Evolutionary conservation across 2,888 invertebrate species (phyloP).

Genomic region (Diabrotica balteata): DNA sequence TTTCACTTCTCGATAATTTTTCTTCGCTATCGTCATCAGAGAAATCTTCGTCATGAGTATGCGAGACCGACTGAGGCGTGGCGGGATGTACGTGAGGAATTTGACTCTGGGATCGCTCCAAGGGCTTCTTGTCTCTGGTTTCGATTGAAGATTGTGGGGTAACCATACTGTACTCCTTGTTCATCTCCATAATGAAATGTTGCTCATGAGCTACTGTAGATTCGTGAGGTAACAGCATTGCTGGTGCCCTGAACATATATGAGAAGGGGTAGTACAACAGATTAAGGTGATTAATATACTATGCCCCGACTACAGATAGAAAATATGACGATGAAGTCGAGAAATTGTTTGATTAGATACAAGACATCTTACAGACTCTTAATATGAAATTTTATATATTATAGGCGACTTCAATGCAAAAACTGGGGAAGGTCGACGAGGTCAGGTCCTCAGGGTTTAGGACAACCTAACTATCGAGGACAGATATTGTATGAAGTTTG

Average conservation of each 20-base stretch:
- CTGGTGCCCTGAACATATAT: conserved; percentile 98
- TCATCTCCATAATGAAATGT: conserved; percentile 74
- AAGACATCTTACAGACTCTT: too few species aligned
- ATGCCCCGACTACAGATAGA: too few species aligned
- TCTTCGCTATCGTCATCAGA: conserved; percentile 78
- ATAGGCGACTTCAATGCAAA: too few species aligned
- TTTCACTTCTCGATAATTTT: conserved; percentile 30
- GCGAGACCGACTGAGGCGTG: conserved; percentile 87
- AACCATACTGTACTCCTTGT: conserved; percentile 12
- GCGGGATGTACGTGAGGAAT: conserved; percentile 85
- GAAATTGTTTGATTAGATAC: too few species aligned
- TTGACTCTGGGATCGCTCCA: conserved; percentile 62
- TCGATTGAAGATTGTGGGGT: conserved; percentile 9
- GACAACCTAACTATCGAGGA: too few species aligned
- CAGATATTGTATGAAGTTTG: too few species aligned
- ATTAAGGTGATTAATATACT: conserved; percentile 91
- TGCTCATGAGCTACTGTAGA: conserved; percentile 97
- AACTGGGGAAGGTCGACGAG: too few species aligned
- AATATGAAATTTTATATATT: too few species aligned
- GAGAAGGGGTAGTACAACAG: conserved; percentile 98
- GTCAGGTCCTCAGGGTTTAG: too few species aligned
- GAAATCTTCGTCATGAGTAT: conserved; percentile 94
- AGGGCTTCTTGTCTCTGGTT: conserved; percentile 40
- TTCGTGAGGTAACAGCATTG: conserved; percentile 98
- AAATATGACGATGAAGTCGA: too few species aligned